Base-by-base conservation (phyloP, 2,797 vertebrate genomes). In the Sandelia bainsii region DNA sequence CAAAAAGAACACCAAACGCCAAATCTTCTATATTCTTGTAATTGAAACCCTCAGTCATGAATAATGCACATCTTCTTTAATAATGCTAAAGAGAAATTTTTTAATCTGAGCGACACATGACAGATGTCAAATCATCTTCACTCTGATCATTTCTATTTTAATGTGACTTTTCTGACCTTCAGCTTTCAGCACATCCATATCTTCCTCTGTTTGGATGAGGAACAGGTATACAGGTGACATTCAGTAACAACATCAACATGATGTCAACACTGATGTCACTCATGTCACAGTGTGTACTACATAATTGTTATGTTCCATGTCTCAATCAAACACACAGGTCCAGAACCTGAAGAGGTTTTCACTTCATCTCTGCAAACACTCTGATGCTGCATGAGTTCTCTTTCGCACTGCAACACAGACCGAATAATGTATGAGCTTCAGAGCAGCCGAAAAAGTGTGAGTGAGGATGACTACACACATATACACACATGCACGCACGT, bases 111-210 rank as follows among this genome's bases (percentile, higher is more conserved):
- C 6, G 45, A 52, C 1, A 57, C 7, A 20, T 39, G 51, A 62
- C 20, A 13, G 23, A n/a, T 14, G 25, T 13, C 17, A 6, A 68
- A 46, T 66, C 17, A 65, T 53, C 39, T 64, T 50, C 20, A 37
- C 4, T 65, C 4, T 53, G 19, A 72, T 53, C 19, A 19, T 42
- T 51, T 71, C 22, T 57, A 59, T 75, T 77, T 61, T 44, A 57
- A 69, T 66, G 61, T 51, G 23, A 77, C 79, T 75, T 51, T 53
- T 58, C 20, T 62, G 73, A 74, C 73, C 74, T 77, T 80, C 77
- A 60, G 60, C 0, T 8, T 57, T 44, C 39, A 61, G 69, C 75
- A 57, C 49, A 68, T 67, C 44, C 25, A 25, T n/a, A n/a, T n/a
- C n/a, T n/a, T n/a, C n/a, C 67, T 77, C 73, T 56, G 52, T 80